Evolutionary conservation across 2,797 vertebrate species (phyloP).

Genomic region (Pteronotus mesoamericanus): DNA sequence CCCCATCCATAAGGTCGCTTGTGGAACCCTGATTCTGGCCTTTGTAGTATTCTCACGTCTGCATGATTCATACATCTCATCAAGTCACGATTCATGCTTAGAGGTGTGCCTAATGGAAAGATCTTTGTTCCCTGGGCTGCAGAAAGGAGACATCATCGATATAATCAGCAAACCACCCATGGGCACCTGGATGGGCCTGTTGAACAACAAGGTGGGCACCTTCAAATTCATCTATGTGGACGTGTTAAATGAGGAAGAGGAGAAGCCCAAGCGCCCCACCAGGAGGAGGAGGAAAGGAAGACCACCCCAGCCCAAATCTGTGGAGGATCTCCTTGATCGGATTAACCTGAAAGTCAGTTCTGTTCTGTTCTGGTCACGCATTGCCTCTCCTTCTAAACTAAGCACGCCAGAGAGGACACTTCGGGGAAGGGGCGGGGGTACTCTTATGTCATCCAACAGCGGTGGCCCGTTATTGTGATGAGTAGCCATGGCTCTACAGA

Average conservation of each 20-base stretch:
- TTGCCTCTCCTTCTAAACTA: neutral
- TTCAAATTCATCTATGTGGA: constrained; percentile 99
- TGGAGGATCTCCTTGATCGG: constrained; percentile 96
- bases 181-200: constrained; percentile 99
- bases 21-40: neutral
- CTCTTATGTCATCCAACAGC: rapidly evolving
- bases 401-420: neutral
- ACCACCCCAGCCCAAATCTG: constrained; percentile 94
- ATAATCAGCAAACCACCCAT: constrained; percentile 99
- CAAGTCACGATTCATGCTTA: neutral
- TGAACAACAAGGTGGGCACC: constrained; percentile 99
- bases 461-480: rapidly evolving
- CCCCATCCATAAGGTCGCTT: neutral
- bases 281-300: constrained; percentile 92
- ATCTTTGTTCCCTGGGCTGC: constrained; percentile 57
- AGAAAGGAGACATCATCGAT: constrained; percentile 98
- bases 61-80: rapidly evolving
- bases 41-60: neutral
- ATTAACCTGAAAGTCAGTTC: constrained; percentile 93
- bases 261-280: constrained; percentile 94
- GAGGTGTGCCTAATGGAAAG: neutral
- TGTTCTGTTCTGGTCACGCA: neutral
- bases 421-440: neutral
- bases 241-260: constrained; percentile 93
- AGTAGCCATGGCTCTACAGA: neutral